Base-by-base conservation (phyloP, 2,888 invertebrate species). In the Unio pictorum region DNA sequence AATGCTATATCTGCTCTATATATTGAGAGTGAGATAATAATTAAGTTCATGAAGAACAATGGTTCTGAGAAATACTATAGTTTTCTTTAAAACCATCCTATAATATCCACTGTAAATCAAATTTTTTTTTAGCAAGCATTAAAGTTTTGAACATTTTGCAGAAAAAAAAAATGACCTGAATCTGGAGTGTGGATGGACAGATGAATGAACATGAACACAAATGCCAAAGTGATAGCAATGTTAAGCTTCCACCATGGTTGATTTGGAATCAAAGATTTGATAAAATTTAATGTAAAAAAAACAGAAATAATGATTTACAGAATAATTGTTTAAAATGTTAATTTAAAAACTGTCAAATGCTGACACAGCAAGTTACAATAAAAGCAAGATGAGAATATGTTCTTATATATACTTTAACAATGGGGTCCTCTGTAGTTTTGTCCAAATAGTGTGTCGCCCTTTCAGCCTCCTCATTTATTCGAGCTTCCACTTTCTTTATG, bases 401-500 rank as follows among this genome's bases (percentile, higher is more conserved):
- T 26, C n/a, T 26, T 18, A 23, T 15, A 11, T 15, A 23, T 26
- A 91, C 99, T 90, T 95, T 94, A 15, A 99, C 96, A 86, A 99
- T 97, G 79, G 96, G 94, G 68, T 95, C 94, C 91, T 99, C 99
- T 23, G 99, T 99, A 79, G 96, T 95, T 91, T 97, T 96, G 91
- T 99, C 99, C 72, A 99, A 93, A 92, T 99, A 99, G 90, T 98
- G 96, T 74, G 97, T 96, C 63, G 99, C 99, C 80, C 99, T 93
- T 89, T 98, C 97, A 28, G 97, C 96, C 91, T 99, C 99, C 90
- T 99, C 99, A 77, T 95, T 94, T 81, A 99, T 98, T 88, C 99
- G 94, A 55, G 96, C 94, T 91, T 99, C 99, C 70, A 99, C 99
- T 92, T 98, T 98, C 90, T 96, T 97, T 86, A 99, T 98, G 91